Evolutionary conservation across 2,797 vertebrate species (phyloP).

Genomic region (Garrulus glandarius): DNA sequence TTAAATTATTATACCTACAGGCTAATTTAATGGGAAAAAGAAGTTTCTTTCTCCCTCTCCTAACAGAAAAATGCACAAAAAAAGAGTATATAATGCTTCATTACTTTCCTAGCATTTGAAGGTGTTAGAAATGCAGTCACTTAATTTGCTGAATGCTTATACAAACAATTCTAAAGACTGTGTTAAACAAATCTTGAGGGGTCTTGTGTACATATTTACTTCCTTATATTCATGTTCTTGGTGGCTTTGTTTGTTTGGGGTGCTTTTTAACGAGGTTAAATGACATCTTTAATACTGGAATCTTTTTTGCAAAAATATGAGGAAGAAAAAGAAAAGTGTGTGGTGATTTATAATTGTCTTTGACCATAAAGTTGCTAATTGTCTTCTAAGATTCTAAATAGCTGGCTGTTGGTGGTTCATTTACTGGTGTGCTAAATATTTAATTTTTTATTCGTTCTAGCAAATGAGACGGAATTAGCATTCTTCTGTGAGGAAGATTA

Average conservation of each 20-base stretch:
- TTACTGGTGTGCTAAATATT: slow-evolving; percentile 40
- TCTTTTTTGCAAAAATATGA: background rate
- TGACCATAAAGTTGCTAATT: background rate
- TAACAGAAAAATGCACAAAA: slow-evolving; percentile 40
- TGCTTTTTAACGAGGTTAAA: background rate
- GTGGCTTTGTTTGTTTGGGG: background rate
- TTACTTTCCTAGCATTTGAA: slow-evolving; percentile 32
- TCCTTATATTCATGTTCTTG: background rate
- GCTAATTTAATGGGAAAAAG: slow-evolving; percentile 69
- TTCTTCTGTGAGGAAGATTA: slow-evolving; percentile 91
- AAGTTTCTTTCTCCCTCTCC: slow-evolving; percentile 9
- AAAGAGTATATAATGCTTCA: background rate
- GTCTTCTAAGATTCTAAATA: background rate
- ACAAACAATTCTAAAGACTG: slow-evolving; percentile 3
- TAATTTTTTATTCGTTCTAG: slow-evolving; percentile 71
- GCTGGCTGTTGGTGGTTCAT: background rate
- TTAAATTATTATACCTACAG: slow-evolving; percentile 80
- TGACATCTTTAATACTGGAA: background rate
- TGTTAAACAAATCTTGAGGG: slow-evolving; percentile 25
- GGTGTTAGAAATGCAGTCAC: background rate
- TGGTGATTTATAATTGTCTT: background rate
- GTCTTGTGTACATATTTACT: slow-evolving; percentile 17
- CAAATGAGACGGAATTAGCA: slow-evolving; percentile 90
- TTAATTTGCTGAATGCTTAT: slow-evolving; percentile 30
- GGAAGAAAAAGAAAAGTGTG: background rate